Percentiles rank a stretch among this genome's conserved stretches.
Evolutionary conservation across 2,113 vertebrate species (phyloP).

Genomic region (Hippolais icterina): DNA sequence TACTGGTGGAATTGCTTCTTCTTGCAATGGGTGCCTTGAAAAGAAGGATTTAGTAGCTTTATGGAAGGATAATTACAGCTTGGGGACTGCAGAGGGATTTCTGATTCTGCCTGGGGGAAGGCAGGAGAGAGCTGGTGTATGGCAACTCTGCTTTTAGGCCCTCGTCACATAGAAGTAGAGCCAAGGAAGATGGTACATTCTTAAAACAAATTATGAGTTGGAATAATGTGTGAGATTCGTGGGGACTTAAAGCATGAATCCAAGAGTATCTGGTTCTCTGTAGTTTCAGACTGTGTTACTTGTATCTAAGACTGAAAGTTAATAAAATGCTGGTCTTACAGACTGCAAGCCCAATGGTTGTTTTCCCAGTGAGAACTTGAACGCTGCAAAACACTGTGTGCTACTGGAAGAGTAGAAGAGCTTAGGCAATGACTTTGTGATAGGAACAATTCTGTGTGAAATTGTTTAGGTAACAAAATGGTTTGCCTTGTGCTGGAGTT

Average conservation of each 20-base stretch:
- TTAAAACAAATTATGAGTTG: not conserved
- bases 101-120: not conserved
- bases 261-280: rapidly evolving
- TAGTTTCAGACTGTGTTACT: not conserved
- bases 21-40: not conserved
- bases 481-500: not conserved
- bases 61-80: not conserved
- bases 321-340: not conserved
- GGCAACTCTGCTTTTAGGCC: not conserved
- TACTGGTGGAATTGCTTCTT: not conserved
- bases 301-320: not conserved
- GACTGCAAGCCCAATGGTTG: not conserved
- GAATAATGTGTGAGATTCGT: not conserved
- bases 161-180: not conserved
- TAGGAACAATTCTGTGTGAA: not conserved
- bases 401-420: not conserved
- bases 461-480: not conserved
- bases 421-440: not conserved
- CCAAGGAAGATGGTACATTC: not conserved
- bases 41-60: not conserved
- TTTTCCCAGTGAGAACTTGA: not conserved
- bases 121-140: not conserved
- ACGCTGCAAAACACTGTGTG: not conserved
- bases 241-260: not conserved
- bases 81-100: not conserved